Evolutionary conservation across 2,797 vertebrate genomes (phyloP), one percentile per base, ranked within the genome.

Genomic region (Loris lydekkerianus): DNA sequence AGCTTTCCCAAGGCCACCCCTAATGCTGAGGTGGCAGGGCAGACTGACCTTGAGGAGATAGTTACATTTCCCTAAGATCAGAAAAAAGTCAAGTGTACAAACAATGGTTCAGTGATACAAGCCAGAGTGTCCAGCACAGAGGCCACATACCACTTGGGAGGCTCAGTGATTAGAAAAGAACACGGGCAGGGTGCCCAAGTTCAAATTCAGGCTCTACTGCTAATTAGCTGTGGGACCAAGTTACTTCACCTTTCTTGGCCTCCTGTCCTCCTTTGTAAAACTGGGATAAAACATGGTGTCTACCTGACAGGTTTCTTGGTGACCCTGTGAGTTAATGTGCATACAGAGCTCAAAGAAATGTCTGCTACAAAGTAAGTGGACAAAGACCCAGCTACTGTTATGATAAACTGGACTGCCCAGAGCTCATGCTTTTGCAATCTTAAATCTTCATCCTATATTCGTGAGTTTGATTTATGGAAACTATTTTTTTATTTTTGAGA

Each of bases 191-290:
- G 7, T 65, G 40, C 53, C 34, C 23, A 37, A 23, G 40, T 87
- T 89, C 53, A 10, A 84, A 53, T 18, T 31, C 58, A 58, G 75
- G 3, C 65, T 83, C 58, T 0, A 8, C n/a, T 7, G 7, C 29
- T 94, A 67, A 31, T 37, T 46, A 20, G 21, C 34, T 90, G 10
- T 58, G 77, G 23, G 27, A 63, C 34, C 73, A 80, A 87, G 69
- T 80, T 75, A 67, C 40, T 58, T 94, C 49, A 87, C 20, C 6
- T 65, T 70, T 75, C 56, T 18, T 40, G 43, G 37, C 14, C 69
- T 77, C 13, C 69, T 81, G 72, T 88, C 78, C 86, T 89, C 34
- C 92, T 63, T 31, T 72, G 5, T 81, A 84, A 91, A 92, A 34
- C 27, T 5, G 1, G 17, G 17, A n/a, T 69, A 10, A 72, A 78